Evolutionary conservation across 2,113 vertebrate species (phyloP).

Genomic region (Plectropomus leopardus): DNA sequence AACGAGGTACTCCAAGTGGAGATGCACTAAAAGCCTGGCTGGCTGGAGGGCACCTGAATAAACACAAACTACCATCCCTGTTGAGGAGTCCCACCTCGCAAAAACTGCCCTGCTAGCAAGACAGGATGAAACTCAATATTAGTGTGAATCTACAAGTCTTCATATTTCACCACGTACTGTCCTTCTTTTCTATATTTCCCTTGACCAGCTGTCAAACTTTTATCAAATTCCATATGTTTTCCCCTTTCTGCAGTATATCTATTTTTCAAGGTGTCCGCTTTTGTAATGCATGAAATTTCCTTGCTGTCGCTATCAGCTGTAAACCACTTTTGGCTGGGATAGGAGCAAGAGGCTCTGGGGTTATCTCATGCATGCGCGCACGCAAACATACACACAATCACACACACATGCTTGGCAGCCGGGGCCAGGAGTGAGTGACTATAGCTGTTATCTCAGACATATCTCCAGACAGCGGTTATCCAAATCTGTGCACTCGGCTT

Average conservation of each 20-base stretch:
- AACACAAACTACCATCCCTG: slow-evolving; percentile 24
- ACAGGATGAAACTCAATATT: slow-evolving; percentile 13
- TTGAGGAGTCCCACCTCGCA: neutral
- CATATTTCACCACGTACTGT: slow-evolving; percentile 47
- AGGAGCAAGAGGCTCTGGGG: slow-evolving; percentile 65
- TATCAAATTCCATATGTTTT: slow-evolving; percentile 57
- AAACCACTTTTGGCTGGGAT: slow-evolving; percentile 63
- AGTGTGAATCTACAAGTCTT: slow-evolving; percentile 29
- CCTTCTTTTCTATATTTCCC: slow-evolving; percentile 34
- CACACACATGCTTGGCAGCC: slow-evolving; percentile 53
- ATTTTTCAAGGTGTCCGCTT: slow-evolving; percentile 72
- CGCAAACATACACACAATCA: slow-evolving; percentile 25
- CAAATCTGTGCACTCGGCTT: slow-evolving; percentile 79
- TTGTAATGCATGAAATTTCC: slow-evolving; percentile 73
- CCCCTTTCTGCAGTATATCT: slow-evolving; percentile 52
- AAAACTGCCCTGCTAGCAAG: slow-evolving; percentile 12
- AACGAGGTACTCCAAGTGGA: slow-evolving; percentile 3
- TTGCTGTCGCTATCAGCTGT: slow-evolving; percentile 71
- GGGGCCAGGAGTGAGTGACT: slow-evolving; percentile 71
- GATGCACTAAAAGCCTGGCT: neutral
- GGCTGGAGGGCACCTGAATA: slow-evolving; percentile 13
- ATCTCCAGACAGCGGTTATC: slow-evolving; percentile 83
- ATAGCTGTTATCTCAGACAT: slow-evolving; percentile 74
- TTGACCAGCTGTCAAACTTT: slow-evolving; percentile 52
- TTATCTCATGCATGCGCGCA: slow-evolving; percentile 61